Base-by-base conservation (phyloP, 1,140 invertebrate genomes). In the Euura saliciscinereae region DNA sequence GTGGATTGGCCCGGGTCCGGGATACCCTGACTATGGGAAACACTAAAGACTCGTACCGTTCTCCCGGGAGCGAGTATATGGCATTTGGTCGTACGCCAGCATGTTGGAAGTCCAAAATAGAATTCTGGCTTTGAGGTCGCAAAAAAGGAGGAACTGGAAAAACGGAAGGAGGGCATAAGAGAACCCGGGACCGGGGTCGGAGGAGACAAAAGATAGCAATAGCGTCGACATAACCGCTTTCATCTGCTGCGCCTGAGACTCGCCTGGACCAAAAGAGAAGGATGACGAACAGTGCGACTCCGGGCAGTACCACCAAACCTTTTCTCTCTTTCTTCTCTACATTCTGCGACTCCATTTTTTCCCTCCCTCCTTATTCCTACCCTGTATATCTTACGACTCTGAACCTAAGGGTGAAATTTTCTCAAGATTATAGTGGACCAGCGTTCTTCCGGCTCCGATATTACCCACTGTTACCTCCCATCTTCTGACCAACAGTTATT, bases 141-240 rank as follows among this genome's bases (percentile, higher is more conserved):
- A 4, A 59, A 59, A 59, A 59, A 59, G 51, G 13, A 59, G 51
- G 51, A 59, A 59, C 51, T 59, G 51, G 51, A 59, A 59, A 59
- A 59, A 59, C 51, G 51, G 51, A 59, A 59, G 51, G 51, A 59
- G 51, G 28, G 28, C 1, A n/a, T n/a, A n/a, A 51, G 51, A 59
- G 51, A 59, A n/a, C n/a, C n/a, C 51, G 51, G 8, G 8, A n/a
- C 51, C 4, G 8, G 8, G 51, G 51, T n/a, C n/a, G 28, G 28
- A 28, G 28, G 51, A 59, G 51, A 59, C 51, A 59, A 59, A 59
- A 59, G 51, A 59, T 59, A 59, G 51, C 51, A 59, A 59, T 59
- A 59, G 51, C 51, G 51, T 59, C 51, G 51, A 59, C 51, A 59
- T 59, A 59, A 59, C 51, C 51, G 51, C 51, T 59, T 59, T 59